A percentile compares a stretch with the other conserved stretches of the same genome.
Evolutionary conservation across 2,797 vertebrate species (phyloP).

Genomic region (Catostomus latipinnis): DNA sequence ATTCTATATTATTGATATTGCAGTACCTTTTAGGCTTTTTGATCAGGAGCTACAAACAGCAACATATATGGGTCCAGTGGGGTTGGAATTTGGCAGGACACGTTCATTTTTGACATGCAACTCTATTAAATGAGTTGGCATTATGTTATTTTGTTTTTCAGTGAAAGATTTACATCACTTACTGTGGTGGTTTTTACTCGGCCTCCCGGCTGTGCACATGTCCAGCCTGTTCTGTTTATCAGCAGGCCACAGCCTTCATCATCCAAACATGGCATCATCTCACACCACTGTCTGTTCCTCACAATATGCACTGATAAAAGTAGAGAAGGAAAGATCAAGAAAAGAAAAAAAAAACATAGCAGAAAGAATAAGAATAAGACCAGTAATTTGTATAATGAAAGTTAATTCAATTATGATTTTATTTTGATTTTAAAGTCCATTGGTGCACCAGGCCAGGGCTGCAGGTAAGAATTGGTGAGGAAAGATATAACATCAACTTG

Average conservation of each 20-base stretch:
- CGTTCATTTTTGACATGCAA: background rate
- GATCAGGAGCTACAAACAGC: too few relatives aligned
- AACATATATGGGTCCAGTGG: background rate
- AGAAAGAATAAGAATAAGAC: background rate
- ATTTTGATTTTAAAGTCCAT: background rate
- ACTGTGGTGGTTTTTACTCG: conserved; percentile 97
- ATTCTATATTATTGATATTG: too few relatives aligned
- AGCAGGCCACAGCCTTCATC: conserved; percentile 92
- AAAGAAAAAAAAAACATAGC: too few relatives aligned
- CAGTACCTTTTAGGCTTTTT: too few relatives aligned
- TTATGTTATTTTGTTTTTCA: background rate
- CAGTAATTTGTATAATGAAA: background rate
- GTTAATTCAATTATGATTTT: background rate
- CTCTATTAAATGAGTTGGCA: background rate
- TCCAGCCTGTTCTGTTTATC: conserved; percentile 95
- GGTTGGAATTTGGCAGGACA: background rate
- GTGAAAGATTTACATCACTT: conserved; percentile 53
- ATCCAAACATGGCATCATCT: conserved; percentile 95
- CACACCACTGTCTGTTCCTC: conserved; percentile 91
- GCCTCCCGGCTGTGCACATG: conserved; percentile 93
- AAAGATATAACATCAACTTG: too few relatives aligned
- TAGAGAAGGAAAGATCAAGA: conserved; percentile 24
- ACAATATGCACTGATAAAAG: conserved; percentile 84
- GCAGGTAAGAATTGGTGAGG: background rate
- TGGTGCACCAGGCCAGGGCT: background rate